Conservation (phyloP, 2,113 vertebrate genomes). For the Anoura caudifer region DNA sequence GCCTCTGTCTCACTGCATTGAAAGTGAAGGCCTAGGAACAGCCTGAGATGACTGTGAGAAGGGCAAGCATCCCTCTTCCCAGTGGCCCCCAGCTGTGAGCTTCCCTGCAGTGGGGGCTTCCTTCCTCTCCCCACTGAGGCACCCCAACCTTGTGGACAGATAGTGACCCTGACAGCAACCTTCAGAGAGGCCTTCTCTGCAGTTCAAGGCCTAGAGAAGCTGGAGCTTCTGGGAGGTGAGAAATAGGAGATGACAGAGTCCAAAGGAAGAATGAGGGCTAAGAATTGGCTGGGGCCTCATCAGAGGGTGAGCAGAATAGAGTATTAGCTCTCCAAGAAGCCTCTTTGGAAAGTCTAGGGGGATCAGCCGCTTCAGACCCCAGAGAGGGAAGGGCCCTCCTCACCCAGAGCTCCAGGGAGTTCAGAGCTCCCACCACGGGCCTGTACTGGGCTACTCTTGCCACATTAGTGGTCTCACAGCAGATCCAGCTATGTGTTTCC, state of each 20-base stretch:
- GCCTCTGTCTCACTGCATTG: background rate
- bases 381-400: background rate
- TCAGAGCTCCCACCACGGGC: background rate
- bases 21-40: background rate
- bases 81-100: background rate
- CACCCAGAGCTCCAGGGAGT: background rate
- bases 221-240: background rate
- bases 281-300: rapidly evolving
- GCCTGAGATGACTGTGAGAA: background rate
- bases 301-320: background rate
- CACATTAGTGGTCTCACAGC: background rate
- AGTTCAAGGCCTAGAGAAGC: background rate
- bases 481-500: background rate
- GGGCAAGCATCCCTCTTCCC: background rate
- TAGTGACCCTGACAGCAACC: background rate
- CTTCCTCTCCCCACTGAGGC: background rate
- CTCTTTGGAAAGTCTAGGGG: background rate
- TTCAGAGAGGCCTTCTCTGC: background rate
- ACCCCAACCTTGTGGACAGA: background rate
- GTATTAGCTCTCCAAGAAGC: background rate
- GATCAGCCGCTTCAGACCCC: background rate
- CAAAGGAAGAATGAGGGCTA: background rate
- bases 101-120: too few species aligned
- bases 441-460: background rate
- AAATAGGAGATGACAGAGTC: background rate